These are phyloP conservation scores for Oxyscelio sp. DNA, from an alignment of 2,888 invertebrate genomes.

Conservation along the genomic window DNA sequence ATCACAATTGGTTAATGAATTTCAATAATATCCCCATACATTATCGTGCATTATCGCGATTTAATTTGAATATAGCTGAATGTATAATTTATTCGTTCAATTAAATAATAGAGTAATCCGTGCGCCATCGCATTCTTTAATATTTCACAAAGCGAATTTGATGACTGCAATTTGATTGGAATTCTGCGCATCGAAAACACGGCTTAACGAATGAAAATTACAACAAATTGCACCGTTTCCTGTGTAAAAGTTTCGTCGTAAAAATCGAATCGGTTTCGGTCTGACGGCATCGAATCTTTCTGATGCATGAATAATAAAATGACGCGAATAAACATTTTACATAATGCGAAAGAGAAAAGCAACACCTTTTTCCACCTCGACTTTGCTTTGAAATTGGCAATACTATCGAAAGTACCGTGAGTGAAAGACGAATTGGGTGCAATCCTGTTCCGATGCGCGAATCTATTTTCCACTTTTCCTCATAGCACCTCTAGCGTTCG, in stretches of 20 bases:
- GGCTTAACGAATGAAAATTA: conserved; percentile 5
- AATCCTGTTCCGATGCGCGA: conserved; percentile 74
- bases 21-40: conserved; percentile 11
- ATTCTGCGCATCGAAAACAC: conserved; percentile 5
- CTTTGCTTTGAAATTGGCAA: conserved; percentile 73
- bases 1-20: conserved; percentile 14
- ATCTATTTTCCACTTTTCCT: conserved; percentile 76
- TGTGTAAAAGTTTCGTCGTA: not conserved
- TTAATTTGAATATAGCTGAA: conserved; percentile 12
- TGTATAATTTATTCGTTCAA: conserved; percentile 41
- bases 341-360: conserved; percentile 66
- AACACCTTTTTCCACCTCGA: conserved; percentile 59
- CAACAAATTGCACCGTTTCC: conserved; percentile 2
- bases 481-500: conserved; percentile 71
- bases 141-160: conserved; percentile 33
- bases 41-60: not conserved
- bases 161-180: conserved; percentile 32
- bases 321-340: conserved; percentile 70
- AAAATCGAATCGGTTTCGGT: conserved; percentile 13
- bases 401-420: conserved; percentile 72
- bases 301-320: conserved; percentile 55
- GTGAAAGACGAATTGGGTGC: conserved; percentile 75
- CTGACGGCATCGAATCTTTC: conserved; percentile 39
- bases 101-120: conserved; percentile 32
- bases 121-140: conserved; percentile 17